Evolutionary conservation across 2,113 vertebrate genomes (phyloP).

Genomic region (Tachysurus fulvidraco): DNA sequence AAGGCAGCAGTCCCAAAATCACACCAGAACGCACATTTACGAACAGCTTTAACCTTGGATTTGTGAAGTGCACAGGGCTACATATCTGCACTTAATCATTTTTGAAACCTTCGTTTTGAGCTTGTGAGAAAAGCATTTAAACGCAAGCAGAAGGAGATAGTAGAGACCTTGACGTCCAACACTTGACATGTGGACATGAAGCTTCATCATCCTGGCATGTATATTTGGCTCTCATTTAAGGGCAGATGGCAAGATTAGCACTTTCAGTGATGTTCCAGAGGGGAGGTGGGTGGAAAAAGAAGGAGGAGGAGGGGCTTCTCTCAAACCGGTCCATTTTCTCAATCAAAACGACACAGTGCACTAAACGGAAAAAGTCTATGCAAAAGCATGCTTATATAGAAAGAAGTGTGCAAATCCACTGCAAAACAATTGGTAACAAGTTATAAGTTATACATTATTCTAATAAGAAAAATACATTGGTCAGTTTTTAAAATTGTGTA

Average conservation of each 20-base stretch:
- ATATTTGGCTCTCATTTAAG: constrained; percentile 24
- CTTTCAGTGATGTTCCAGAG: constrained; percentile 41
- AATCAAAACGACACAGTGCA: background rate
- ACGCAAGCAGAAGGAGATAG: background rate
- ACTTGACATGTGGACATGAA: constrained; percentile 33
- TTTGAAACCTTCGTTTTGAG: constrained; percentile 12
- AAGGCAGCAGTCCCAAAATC: background rate
- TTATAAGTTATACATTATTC: no score
- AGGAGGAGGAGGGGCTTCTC: constrained; percentile 16
- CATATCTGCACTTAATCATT: background rate
- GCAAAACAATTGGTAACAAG: no score
- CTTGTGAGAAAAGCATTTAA: background rate
- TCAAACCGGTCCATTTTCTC: constrained; percentile 17
- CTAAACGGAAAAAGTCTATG: background rate
- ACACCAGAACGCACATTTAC: background rate
- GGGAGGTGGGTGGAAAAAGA: constrained; percentile 36
- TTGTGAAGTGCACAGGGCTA: background rate
- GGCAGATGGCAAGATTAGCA: constrained; percentile 51
- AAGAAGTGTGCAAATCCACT: background rate
- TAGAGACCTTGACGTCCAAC: constrained; percentile 35
- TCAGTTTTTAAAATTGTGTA: no score
- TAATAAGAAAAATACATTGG: no score
- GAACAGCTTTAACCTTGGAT: constrained; percentile 1
- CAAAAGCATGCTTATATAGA: background rate
- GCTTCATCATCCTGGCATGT: constrained; percentile 22